Percentiles rank a stretch among this genome's conserved stretches.
These are phyloP conservation scores for Mastigias papua DNA, from an alignment of 30 jellyfish, hydroid and myxozoan genomes.

Conservation along the genomic window DNA sequence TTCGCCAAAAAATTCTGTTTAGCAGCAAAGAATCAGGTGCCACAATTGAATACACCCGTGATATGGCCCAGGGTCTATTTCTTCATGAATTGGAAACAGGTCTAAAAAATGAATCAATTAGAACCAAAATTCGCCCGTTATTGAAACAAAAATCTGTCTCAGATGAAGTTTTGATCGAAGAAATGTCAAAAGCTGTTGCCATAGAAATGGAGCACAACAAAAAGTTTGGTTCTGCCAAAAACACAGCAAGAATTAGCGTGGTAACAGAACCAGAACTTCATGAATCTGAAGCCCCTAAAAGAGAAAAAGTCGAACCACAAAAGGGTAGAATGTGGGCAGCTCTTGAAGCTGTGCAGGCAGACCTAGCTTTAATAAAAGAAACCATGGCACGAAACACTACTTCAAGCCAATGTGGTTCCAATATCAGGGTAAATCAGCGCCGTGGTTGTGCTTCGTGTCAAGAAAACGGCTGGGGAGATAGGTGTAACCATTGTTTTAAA, in stretches of 20 bases:
- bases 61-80: slow-evolving; percentile 45
- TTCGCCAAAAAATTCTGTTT: neutral
- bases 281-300: slow-evolving; percentile 10
- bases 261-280: slow-evolving; percentile 8
- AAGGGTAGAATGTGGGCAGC: slow-evolving; percentile 28
- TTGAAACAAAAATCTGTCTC: slow-evolving; percentile 29
- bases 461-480: slow-evolving; percentile 9
- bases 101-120: slow-evolving; percentile 12
- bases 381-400: neutral
- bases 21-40: slow-evolving; percentile 48
- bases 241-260: slow-evolving; percentile 34
- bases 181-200: slow-evolving; percentile 45
- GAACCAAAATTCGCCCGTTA: slow-evolving; percentile 39
- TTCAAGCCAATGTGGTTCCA: neutral
- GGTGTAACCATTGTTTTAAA: slow-evolving; percentile 37
- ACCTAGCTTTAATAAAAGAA: neutral
- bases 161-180: slow-evolving; percentile 34
- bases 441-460: slow-evolving; percentile 25
- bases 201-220: slow-evolving; percentile 42
- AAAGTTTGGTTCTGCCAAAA: slow-evolving; percentile 40
- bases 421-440: neutral
- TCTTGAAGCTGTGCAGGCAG: slow-evolving; percentile 17
- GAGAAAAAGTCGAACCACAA: slow-evolving; percentile 17
- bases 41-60: slow-evolving; percentile 49
- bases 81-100: slow-evolving; percentile 57